A percentile compares a stretch with the other conserved stretches of the same genome.
Evolutionary conservation across 1,140 invertebrate genomes (phyloP).

Genomic region (Trichonephila inaurata): DNA sequence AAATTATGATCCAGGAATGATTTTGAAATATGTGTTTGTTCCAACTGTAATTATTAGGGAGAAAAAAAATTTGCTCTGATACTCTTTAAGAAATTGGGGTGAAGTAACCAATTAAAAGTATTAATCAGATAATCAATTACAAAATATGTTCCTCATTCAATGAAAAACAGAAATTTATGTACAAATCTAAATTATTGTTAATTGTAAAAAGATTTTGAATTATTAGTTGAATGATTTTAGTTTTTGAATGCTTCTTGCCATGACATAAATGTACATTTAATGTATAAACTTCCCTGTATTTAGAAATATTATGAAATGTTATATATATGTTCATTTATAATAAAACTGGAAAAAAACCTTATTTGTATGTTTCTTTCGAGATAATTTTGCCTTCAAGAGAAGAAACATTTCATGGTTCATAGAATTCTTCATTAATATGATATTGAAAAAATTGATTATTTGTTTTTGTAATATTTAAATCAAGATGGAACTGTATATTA

Average conservation of each 20-base stretch:
- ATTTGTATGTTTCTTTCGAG: background rate
- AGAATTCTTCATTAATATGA: too few species aligned
- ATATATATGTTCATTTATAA: slow-evolving; percentile 33
- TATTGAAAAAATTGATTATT: too few species aligned
- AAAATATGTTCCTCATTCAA: background rate
- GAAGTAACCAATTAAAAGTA: background rate
- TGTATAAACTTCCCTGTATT: slow-evolving; percentile 53
- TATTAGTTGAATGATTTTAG: background rate
- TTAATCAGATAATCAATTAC: background rate
- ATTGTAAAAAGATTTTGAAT: background rate
- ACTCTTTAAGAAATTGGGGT: background rate
- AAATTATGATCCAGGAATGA: too few species aligned
- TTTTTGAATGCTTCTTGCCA: background rate
- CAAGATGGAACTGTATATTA: too few species aligned
- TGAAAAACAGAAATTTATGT: background rate
- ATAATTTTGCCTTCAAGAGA: background rate
- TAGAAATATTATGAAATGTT: slow-evolving; percentile 38
- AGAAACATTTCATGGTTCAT: too few species aligned
- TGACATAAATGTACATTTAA: slow-evolving; percentile 34
- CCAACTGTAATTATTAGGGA: too few species aligned
- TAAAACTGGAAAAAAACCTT: slow-evolving; percentile 5
- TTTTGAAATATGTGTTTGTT: too few species aligned
- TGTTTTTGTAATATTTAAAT: too few species aligned
- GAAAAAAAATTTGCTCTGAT: too few species aligned
- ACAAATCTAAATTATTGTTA: background rate